Evolutionary conservation across 2,797 vertebrate species (phyloP), one percentile per base, ranked within the genome.

Genomic region (Ispidina lecontei): DNA sequence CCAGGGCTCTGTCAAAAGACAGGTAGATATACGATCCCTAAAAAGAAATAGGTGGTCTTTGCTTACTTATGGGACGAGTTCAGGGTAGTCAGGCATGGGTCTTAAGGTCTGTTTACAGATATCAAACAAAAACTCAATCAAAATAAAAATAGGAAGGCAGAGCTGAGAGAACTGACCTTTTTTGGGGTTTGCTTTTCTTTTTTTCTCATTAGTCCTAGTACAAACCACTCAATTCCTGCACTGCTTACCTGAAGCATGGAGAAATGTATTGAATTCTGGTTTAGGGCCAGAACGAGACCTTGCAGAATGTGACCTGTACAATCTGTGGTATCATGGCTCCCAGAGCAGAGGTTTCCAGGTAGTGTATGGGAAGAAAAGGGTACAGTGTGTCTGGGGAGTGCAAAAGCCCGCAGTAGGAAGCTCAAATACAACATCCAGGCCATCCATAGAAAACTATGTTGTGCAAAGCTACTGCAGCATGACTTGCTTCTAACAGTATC

Each of bases 361-460:
- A n/a, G 3, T 2, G 0, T 21, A 21, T 17, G 20, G 20, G 23
- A 68, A 20, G 12, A 29, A 25, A 87, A 76, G 11, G 10, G 9
- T 52, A 17, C 4, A 9, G 3, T 37, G 4, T 25, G 20, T 2
- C 14, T 16, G 11, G 4, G 6, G 6, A 54, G 10, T 29, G 12
- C 16, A 46, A 68, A 92, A 84, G 29, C 9, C 19, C 71, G 4
- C 19, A 49, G 26, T 20, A 56, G 6, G 29, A 79, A 55, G 8
- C 14, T 20, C 1, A 1, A 6, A 10, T 33, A 9, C 37, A 81
- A 35, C 4, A 19, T 39, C 21, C 2, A 0, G 21, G 74, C 9
- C 39, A 10, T 46, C 49, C 37, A 37, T 37, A 14, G n/a, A 74
- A 55, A 79, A 47, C 2, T 29, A 23, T 17, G 21, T 17, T 62